Base-by-base conservation (phyloP, 2,888 invertebrate genomes). In the Scaptomyza polygonia region DNA sequence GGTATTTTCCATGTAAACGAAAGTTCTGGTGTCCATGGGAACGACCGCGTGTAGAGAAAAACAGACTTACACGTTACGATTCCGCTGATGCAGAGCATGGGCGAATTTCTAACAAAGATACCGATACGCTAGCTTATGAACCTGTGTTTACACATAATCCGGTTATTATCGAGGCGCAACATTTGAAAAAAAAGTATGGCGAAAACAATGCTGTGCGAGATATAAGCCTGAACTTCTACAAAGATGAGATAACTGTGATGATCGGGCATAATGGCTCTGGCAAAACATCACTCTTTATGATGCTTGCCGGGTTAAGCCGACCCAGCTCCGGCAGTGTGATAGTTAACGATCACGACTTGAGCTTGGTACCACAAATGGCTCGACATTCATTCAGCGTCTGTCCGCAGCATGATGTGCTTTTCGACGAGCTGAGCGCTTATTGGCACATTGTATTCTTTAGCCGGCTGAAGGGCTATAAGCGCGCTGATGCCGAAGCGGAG, bases 201-300 rank as follows among this genome's bases (percentile, higher is more conserved):
- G 90, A 88, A 3, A 93, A 89, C 86, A 81, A 92, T 5, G 95
- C 94, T 1, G 95, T 96, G 0, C 92, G 94, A 62, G 93, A 94
- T 73, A 91, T 97, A 52, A 93, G 93, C 16, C 81, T 97, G 59
- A 95, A 96, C 78, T 95, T 97, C 93, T 97, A 95, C 88, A 94
- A 96, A 86, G 95, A 95, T 62, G 97, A 98, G 92, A 97, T 97
- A 70, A 97, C 97, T 0, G 96, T 96, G 7, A 89, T 96, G 14
- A 91, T 96, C 21, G 96, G 96, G 0, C 95, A 95, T 61, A 89
- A 89, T 55, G 98, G 97, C 1, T 97, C 97, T 53, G 97, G 97
- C 11, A 98, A 98, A 92, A 96, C 97, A 0, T 97, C 97, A 0
- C 96, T 96, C 2, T 96, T 98, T 93, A 96, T 96, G 1, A 97